These are phyloP conservation scores for Tetramorium bicarinatum DNA, from an alignment of 2,888 invertebrate species.

Conservation along the genomic window DNA sequence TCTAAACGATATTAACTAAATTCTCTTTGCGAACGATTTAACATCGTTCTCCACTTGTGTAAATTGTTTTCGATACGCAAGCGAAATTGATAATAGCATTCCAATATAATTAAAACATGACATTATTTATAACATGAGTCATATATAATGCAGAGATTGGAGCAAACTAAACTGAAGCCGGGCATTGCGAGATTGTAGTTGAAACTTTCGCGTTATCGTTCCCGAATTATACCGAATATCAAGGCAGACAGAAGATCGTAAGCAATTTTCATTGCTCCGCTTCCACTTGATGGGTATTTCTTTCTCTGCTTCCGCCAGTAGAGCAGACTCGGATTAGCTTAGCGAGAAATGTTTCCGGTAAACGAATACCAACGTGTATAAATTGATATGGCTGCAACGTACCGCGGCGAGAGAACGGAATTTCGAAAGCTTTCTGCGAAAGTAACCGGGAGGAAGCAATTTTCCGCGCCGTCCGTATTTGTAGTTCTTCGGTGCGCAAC, in stretches of 20 bases:
- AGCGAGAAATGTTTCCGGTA: constrained; percentile 39
- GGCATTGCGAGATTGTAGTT: background rate
- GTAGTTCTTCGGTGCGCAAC: constrained; percentile 29
- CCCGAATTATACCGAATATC: background rate
- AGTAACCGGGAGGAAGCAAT: constrained; percentile 42
- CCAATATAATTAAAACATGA: constrained; percentile 34
- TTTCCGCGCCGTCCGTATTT: constrained; percentile 43
- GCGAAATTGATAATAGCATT: constrained; percentile 41
- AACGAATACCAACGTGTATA: constrained; percentile 48
- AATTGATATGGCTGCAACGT: constrained; percentile 41
- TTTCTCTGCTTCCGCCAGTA: background rate
- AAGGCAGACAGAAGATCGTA: constrained; percentile 12
- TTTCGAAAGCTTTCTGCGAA: constrained; percentile 49
- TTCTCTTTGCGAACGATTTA: constrained; percentile 1
- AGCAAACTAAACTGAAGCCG: background rate
- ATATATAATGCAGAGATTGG: constrained; percentile 13
- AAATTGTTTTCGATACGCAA: constrained; percentile 29
- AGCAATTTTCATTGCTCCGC: constrained; percentile 42
- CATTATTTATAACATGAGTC: background rate
- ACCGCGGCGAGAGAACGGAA: constrained; percentile 26
- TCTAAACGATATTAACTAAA: constrained; percentile 29
- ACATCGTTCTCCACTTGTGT: background rate
- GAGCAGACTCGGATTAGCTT: constrained; percentile 33
- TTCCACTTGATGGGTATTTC: constrained; percentile 7
- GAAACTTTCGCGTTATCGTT: constrained; percentile 5